Evolutionary conservation across 2,113 vertebrate genomes (phyloP).

Genomic region (Cettia cetti): DNA sequence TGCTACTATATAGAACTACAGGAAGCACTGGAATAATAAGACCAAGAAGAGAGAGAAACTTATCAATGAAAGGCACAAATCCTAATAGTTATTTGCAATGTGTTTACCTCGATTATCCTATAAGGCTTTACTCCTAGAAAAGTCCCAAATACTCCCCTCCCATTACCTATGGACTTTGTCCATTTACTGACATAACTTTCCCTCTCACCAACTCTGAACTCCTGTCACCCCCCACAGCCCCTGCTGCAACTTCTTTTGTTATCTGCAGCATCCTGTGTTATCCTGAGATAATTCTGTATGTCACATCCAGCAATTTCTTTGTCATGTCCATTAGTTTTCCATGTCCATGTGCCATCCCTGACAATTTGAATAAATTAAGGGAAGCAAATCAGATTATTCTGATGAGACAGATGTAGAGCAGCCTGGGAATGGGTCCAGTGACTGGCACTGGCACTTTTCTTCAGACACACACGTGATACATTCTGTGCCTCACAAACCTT

Average conservation of each 20-base stretch:
- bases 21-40: background rate
- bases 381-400: background rate
- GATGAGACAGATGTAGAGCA: background rate
- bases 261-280: background rate
- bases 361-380: background rate
- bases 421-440: background rate
- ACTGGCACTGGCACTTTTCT: background rate
- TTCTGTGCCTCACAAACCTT: background rate
- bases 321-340: background rate
- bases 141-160: fast-evolving
- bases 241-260: background rate
- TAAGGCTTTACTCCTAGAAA: background rate
- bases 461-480: background rate
- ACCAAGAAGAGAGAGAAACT: background rate
- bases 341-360: background rate
- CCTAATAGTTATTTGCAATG: background rate
- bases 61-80: background rate
- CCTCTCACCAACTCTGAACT: background rate
- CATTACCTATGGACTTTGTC: background rate
- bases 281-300: background rate
- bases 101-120: background rate
- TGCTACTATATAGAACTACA: background rate
- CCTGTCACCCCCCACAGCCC: background rate
- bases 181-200: background rate
- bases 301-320: background rate